phyloP scores from a whole-genome alignment of 2,797 vertebrate genomes.

The Mormyrops boulengeri region DNA sequence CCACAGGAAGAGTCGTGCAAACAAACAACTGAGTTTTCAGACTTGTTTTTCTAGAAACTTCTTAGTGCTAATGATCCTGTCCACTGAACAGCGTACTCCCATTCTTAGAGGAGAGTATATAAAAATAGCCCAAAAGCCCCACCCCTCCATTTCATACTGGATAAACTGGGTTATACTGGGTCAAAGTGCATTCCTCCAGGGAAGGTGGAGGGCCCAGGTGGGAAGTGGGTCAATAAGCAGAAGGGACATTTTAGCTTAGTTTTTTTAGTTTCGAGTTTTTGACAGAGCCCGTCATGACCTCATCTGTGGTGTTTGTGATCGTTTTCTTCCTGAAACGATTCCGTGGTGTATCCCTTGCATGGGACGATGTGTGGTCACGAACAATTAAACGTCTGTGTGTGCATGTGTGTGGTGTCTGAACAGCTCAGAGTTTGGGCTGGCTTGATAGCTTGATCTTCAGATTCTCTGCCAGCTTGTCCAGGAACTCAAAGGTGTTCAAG shows the following conservation, averaged over 20 bases:
- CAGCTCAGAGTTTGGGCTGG: slow-evolving; percentile 73
- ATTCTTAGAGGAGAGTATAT: background rate
- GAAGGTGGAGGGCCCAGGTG: background rate
- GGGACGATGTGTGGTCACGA: slow-evolving; percentile 19
- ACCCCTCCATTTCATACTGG: background rate
- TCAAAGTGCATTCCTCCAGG: background rate
- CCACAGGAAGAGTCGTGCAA: background rate
- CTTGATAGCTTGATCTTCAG: slow-evolving; percentile 75
- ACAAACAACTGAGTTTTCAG: background rate
- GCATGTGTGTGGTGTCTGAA: background rate
- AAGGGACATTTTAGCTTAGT: background rate
- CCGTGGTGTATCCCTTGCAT: background rate
- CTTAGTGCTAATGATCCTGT: background rate
- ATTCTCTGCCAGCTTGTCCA: slow-evolving; percentile 94
- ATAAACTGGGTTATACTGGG: background rate
- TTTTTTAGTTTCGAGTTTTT: background rate
- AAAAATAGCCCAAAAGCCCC: background rate
- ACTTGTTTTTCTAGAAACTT: background rate
- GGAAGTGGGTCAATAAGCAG: no score
- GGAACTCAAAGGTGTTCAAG: slow-evolving; percentile 92
- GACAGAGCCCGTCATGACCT: background rate
- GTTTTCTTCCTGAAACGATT: background rate
- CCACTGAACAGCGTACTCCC: background rate
- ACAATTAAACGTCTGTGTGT: slow-evolving; percentile 7
- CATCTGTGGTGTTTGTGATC: background rate